Conservation (phyloP, 2,113 vertebrate species). For the Ascaphus truei region DNA sequence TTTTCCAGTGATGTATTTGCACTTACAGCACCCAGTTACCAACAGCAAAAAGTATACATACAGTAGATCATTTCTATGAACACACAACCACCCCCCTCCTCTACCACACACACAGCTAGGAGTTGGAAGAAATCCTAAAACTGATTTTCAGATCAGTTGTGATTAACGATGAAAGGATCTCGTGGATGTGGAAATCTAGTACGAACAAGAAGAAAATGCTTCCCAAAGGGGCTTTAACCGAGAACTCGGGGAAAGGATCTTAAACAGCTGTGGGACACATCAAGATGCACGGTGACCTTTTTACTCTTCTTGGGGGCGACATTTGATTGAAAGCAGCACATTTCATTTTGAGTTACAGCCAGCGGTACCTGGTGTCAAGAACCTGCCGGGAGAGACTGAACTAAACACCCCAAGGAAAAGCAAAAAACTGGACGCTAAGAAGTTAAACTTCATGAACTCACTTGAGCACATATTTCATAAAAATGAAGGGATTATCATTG, state of each 20-base stretch:
- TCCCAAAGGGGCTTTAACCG: neutral
- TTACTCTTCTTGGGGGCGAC: neutral
- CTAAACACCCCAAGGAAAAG: no score
- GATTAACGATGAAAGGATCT: no score
- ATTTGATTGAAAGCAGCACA: neutral
- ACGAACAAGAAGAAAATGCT: neutral
- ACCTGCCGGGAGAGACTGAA: neutral
- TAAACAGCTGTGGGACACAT: neutral
- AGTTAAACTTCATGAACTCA: no score
- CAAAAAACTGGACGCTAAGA: no score
- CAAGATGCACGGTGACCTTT: slow-evolving; percentile 5
- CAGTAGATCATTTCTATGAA: no score
- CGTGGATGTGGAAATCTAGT: neutral
- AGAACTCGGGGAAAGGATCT: neutral
- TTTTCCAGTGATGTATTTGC: no score
- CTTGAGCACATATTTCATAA: neutral
- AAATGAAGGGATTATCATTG: neutral
- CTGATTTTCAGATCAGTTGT: no score
- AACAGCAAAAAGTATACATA: no score
- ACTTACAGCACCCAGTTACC: no score
- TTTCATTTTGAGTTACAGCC: neutral
- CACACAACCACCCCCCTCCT: no score
- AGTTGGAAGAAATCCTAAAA: no score
- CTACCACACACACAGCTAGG: no score
- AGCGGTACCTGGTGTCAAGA: neutral